These are phyloP conservation scores for Heliconius sara DNA, from an alignment of 2,888 invertebrate genomes.

Conservation along the genomic window DNA sequence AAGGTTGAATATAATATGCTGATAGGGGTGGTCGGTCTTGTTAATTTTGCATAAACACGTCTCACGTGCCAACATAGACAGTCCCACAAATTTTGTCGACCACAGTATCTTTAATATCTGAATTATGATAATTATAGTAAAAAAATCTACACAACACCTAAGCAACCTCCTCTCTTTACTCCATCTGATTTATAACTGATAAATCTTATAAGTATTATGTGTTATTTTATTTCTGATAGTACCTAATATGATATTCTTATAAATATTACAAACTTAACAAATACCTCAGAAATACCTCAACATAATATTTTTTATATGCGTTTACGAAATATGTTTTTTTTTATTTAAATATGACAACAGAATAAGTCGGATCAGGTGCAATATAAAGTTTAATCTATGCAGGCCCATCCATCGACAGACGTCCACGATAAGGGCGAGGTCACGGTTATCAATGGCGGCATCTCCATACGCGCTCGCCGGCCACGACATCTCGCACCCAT, in stretches of 20 bases:
- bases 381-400: conserved; percentile 53
- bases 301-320: no score
- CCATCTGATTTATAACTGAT: no score
- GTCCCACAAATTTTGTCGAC: not conserved
- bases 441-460: conserved; percentile 81
- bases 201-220: no score
- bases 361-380: not conserved
- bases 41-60: conserved; percentile 48
- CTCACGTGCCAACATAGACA: not conserved
- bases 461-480: conserved; percentile 82
- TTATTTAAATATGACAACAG: not conserved
- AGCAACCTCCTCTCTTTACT: no score
- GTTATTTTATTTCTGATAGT: no score
- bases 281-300: no score
- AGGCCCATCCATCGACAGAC: conserved; percentile 64
- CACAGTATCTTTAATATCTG: not conserved
- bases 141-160: no score
- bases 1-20: conserved; percentile 56
- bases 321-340: no score
- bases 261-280: no score
- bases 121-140: not conserved
- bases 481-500: conserved; percentile 83
- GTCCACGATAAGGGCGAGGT: conserved; percentile 77
- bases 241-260: not conserved
- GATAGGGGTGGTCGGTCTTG: conserved; percentile 38